Percentiles rank a stretch among this genome's conserved stretches.
phyloP scores from a whole-genome alignment of 2,113 vertebrate species.

The Apteryx mantelli region DNA sequence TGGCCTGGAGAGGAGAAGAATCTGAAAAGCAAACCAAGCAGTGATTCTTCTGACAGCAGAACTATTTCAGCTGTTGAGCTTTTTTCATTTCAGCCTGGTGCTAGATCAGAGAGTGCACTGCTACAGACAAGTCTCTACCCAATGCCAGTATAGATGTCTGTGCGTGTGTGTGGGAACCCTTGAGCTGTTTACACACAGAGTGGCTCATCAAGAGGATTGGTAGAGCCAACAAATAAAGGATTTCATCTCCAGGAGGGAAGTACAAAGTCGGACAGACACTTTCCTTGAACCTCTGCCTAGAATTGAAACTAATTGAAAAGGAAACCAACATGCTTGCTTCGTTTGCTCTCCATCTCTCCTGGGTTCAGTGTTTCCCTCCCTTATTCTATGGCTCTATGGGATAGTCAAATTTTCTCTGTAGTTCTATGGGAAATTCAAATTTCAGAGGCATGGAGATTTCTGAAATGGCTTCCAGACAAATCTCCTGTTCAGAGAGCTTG shows the following conservation, averaged over 20 bases:
- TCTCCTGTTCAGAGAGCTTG: too few relatives aligned
- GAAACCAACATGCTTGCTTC: background rate
- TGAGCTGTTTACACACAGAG: background rate
- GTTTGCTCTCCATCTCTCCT: background rate
- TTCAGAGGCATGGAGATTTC: background rate
- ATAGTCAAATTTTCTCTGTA: background rate
- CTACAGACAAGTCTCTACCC: background rate
- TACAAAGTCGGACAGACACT: background rate
- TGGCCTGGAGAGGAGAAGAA: background rate
- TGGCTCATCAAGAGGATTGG: background rate
- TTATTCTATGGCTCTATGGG: background rate
- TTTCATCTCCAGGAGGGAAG: background rate
- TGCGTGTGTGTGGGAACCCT: background rate
- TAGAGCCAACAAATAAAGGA: background rate
- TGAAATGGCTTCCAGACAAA: background rate
- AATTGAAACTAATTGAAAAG: background rate
- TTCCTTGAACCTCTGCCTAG: background rate
- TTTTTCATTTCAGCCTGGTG: background rate
- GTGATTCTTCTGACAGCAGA: background rate
- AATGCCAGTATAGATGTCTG: background rate
- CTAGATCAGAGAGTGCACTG: background rate
- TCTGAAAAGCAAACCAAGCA: background rate
- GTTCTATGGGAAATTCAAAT: background rate
- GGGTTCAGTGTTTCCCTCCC: background rate
- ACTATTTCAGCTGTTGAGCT: background rate